These are phyloP conservation scores for Tyrannus savana DNA, from an alignment of 2,113 vertebrate genomes.

Conservation along the genomic window DNA sequence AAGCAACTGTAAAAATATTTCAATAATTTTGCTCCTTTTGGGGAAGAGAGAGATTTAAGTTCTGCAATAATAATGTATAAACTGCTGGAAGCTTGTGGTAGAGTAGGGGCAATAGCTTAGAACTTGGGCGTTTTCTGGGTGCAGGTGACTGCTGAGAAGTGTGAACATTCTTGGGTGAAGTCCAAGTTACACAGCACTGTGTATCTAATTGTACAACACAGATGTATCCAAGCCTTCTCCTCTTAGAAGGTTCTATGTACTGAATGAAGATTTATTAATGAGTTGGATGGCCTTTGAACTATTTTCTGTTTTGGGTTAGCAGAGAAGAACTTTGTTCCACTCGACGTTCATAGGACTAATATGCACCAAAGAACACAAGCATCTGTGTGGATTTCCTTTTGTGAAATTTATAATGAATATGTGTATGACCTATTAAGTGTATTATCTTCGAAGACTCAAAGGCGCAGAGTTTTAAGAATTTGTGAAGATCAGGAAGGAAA, in stretches of 20 bases:
- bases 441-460: slow-evolving; percentile 74
- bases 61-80: neutral
- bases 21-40: neutral
- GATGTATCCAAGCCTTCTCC: neutral
- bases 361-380: slow-evolving; percentile 56
- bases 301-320: slow-evolving; percentile 4
- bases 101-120: neutral
- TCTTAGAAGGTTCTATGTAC: neutral
- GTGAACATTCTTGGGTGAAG: neutral
- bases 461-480: slow-evolving; percentile 79
- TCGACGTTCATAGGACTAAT: neutral
- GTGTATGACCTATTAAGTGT: slow-evolving; percentile 84
- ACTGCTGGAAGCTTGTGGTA: neutral
- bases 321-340: neutral
- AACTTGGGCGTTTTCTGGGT: neutral
- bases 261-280: neutral
- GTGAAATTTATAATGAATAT: slow-evolving; percentile 90
- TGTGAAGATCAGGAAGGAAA: slow-evolving; percentile 86
- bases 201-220: neutral
- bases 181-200: neutral
- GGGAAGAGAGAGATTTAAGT: neutral
- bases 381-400: slow-evolving; percentile 87
- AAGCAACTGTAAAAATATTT: neutral
- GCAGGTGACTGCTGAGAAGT: neutral
- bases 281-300: neutral